Base-by-base conservation (phyloP, 1,140 invertebrate species). In the Mercenaria mercenaria region DNA sequence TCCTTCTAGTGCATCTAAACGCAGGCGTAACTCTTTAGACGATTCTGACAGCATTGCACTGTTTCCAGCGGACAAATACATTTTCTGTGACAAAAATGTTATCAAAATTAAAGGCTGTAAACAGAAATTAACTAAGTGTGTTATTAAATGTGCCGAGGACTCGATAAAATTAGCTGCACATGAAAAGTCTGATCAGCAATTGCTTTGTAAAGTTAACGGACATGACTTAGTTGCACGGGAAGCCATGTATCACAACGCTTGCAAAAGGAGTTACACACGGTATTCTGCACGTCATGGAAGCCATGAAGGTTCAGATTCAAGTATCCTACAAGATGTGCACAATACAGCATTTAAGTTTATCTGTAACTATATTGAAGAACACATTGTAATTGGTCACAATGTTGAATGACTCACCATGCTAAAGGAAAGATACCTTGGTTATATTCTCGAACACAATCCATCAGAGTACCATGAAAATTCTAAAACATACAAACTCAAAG, bases 81-180 rank as follows among this genome's bases (percentile, higher is more conserved):
- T 88, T 11, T 81, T 88, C 61, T 88, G 32, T 88, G 86, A 80
- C 37, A 80, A 88, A 26, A 41, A 69, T 41, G 69, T 64, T 15
- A 69, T 80, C 29, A 88, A 80, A 80, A 52, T 80, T 4, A 88
- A 88, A 77, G 76, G 86, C 26, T 11, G 23, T 18, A 88, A 80
- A 32, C 72, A 88, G 61, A 80, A 61, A 61, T 34, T 64, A 0
- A 64, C 74, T 47, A 88, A 64, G 56, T 88, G 84, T 76, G 85
- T 79, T 10, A 88, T 56, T 11, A 88, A 88, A 32, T 64, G 74
- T 50, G 72, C 74, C 1, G 72, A 88, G 64, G 52, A 88, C 10
- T 88, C 85, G 10, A 88, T 88, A 43, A 61, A 79, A 67, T 0
- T 34, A 32, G 84, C 50, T 64, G 85, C 52, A 29, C 34, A n/a